Evolutionary conservation across 2,797 vertebrate species (phyloP).

Genomic region (Mus caroli): DNA sequence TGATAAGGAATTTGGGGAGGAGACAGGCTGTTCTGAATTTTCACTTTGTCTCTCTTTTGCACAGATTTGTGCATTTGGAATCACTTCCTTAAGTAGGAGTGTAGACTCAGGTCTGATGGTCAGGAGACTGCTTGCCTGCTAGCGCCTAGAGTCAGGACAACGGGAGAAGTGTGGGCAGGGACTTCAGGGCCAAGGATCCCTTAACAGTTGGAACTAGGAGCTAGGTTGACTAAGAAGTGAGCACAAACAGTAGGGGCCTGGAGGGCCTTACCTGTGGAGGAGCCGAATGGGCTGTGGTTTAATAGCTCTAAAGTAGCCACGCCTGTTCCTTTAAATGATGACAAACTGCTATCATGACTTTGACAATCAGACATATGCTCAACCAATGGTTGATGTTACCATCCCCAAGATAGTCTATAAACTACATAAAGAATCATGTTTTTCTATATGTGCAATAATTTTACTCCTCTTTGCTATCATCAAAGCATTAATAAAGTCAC

Average conservation of each 20-base stretch:
- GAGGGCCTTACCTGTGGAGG: background rate
- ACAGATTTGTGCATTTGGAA: background rate
- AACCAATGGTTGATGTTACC: conserved; percentile 27
- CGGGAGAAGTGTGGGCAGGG: background rate
- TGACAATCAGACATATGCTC: conserved; percentile 40
- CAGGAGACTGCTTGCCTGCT: background rate
- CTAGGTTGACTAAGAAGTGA: no score
- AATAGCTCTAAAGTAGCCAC: conserved; percentile 53
- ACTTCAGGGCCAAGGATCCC: background rate
- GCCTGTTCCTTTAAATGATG: conserved; percentile 49
- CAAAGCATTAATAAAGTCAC: conserved; percentile 71
- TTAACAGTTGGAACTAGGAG: background rate
- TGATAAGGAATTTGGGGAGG: background rate
- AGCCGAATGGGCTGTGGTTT: background rate
- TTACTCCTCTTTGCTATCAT: conserved; percentile 59
- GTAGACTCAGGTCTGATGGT: background rate
- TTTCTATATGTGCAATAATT: conserved; percentile 50
- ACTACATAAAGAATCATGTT: conserved; percentile 16
- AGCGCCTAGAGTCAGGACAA: background rate
- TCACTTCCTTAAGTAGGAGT: background rate
- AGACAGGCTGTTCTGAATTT: background rate
- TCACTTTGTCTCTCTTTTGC: background rate
- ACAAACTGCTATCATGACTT: background rate
- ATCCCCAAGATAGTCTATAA: conserved; percentile 29
- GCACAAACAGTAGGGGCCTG: background rate